Base-by-base conservation (phyloP, 2,113 vertebrate genomes). In the Gymnogyps californianus region DNA sequence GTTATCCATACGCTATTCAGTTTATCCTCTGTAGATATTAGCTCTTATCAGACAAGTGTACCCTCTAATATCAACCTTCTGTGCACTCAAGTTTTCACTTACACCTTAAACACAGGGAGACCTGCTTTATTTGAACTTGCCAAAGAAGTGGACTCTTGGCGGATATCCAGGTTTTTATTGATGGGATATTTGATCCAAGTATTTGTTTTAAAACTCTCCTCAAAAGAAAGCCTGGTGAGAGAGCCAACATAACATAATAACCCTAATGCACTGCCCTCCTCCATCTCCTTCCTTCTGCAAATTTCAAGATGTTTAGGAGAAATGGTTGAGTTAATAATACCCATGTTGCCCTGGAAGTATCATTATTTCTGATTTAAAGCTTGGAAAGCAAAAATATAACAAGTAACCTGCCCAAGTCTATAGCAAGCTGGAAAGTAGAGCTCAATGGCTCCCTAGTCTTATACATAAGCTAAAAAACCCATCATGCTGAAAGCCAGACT, bases 121-220 rank as follows among this genome's bases (percentile, higher is more conserved):
- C 9, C 17, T 76, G 46, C 52, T 93, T 82, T 96, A 58, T 91
- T 87, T 96, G 62, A 83, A 58, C 28, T 77, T 6, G 1, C 26
- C 66, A 64, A 80, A 75, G 67, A 91, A 86, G 40, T 69, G 65
- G 67, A 81, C 52, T 84, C 29, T 69, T 96, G 94, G 93, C 90
- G 34, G 24, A 46, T 80, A 89, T 87, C 93, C 95, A 96, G 32
- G 9, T 32, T 82, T 83, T 86, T 93, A 96, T 74, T 87, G 84
- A 95, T 77, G 16, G 9, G 31, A 22, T 89, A 46, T 93, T 95
- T 85, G n/a, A 85, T 87, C 84, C 49, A 76, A 90, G 34, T 66
- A 70, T 85, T 89, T 78, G 9, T 59, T 96, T 96, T 90, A 95
- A 89, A 90, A 52, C 36, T 94, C 29, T 80, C 34, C 49, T 89